Evolutionary conservation across 1,140 invertebrate species (phyloP), one percentile per base, ranked within the genome.

Genomic region (Pseudobourletiella spinata): DNA sequence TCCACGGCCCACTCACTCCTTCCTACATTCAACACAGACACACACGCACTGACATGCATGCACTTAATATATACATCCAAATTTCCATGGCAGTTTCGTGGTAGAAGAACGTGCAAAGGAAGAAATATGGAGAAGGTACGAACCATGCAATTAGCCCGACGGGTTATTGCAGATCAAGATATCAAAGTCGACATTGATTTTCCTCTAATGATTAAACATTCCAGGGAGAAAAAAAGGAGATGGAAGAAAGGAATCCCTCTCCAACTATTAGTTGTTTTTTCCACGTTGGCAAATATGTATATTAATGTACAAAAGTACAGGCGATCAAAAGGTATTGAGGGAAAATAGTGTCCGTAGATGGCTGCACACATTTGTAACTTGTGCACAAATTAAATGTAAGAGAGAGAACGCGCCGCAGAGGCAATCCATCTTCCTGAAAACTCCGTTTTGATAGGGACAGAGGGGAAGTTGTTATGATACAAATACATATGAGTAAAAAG

Each of bases 111-210:
- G 28, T 55, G 59, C 59, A 55, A 44, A 28, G 50, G 26, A 51
- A 55, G 50, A 44, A 55, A 28, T 39, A 43, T 15, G 29, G 52
- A 16, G 29, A 52, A 57, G 30, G 35, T 63, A 24, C 18, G 58
- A 56, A 60, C 29, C 43, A 65, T 61, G 44, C 55, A 65, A 61
- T 65, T 65, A 65, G 64, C 64, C 64, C 51, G 55, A 65, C 64
- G 59, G 64, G 54, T 65, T 65, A 65, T 61, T 61, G 59, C 59
- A 65, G 64, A 65, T 65, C 64, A 65, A 65, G 64, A 65, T 65
- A 65, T 65, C 64, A 65, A 65, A 65, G 54, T 65, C 59, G 64
- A 65, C 64, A 65, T 65, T 65, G 64, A 65, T 65, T 65, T 65
- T 65, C 52, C 64, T 61, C 46, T 65, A 65, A 65, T 65, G 64